Percentiles rank a stretch among this genome's conserved stretches.
Evolutionary conservation across 2,113 vertebrate genomes (phyloP).

Genomic region (Hiodon alosoides): DNA sequence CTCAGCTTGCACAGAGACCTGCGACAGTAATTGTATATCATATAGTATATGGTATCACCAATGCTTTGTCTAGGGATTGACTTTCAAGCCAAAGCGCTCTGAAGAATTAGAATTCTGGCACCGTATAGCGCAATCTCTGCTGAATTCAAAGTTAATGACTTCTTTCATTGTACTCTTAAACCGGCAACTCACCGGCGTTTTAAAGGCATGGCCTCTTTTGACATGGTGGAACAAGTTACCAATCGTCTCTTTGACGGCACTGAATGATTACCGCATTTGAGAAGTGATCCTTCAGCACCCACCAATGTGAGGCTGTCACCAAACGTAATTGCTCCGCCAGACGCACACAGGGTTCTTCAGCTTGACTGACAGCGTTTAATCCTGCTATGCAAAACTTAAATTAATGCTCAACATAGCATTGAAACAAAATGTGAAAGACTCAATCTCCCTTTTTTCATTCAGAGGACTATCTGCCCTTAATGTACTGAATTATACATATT

Average conservation of each 20-base stretch:
- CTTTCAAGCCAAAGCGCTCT: no score
- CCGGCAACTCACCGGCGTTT: no score
- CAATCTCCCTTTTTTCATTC: background rate
- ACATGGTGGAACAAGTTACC: no score
- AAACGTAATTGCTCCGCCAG: background rate
- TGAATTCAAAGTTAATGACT: no score
- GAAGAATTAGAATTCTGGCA: no score
- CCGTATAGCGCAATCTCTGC: no score
- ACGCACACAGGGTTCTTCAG: background rate
- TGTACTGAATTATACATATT: conserved; percentile 10
- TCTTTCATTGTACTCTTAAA: no score
- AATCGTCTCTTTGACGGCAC: background rate
- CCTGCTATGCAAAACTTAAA: background rate
- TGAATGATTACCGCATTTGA: background rate
- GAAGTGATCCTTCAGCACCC: background rate
- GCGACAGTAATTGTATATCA: no score
- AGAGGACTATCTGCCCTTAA: background rate
- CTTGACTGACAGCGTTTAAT: background rate
- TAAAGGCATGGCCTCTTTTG: no score
- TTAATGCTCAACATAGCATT: background rate
- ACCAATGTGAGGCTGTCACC: background rate
- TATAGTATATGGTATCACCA: no score
- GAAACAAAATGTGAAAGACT: conserved; percentile 5
- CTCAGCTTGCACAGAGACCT: no score
- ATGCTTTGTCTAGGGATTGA: no score